Conservation (phyloP, 1,140 invertebrate species). For the Alviniconcha marisindica region DNA sequence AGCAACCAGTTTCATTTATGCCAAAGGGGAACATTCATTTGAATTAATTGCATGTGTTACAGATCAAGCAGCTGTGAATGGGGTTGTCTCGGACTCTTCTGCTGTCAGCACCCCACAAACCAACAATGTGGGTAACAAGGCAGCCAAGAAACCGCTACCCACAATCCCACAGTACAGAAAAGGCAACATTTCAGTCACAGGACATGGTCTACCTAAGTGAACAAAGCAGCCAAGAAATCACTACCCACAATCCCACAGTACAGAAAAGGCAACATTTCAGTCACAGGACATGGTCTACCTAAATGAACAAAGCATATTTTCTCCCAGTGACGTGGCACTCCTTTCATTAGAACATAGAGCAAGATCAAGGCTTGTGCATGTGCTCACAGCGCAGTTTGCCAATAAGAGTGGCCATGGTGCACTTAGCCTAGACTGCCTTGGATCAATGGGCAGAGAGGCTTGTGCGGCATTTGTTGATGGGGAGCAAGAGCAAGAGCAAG, state of each 20-base stretch:
- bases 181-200: conserved; percentile 71
- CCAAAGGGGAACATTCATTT: no score
- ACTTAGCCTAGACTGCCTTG: no score
- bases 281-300: conserved; percentile 65
- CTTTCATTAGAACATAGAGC: no score
- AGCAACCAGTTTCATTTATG: neutral
- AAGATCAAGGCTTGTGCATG: no score
- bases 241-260: conserved; percentile 69
- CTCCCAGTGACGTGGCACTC: no score
- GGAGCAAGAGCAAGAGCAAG: no score
- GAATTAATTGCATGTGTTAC: no score
- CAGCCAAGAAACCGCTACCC: conserved; percentile 54
- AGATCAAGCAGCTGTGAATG: conserved; percentile 18
- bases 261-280: conserved; percentile 69
- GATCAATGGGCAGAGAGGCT: no score
- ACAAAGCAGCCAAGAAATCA: conserved; percentile 47
- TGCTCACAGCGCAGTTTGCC: no score
- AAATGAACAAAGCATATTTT: conserved; percentile 46
- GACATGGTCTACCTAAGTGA: conserved; percentile 56
- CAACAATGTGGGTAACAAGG: conserved; percentile 36
- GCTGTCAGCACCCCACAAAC: conserved; percentile 63
- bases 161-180: conserved; percentile 69
- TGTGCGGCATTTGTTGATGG: no score
- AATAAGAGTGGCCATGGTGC: no score
- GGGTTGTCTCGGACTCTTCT: conserved; percentile 54